Conservation (phyloP, 2,888 invertebrate genomes). For the Labia minor region DNA sequence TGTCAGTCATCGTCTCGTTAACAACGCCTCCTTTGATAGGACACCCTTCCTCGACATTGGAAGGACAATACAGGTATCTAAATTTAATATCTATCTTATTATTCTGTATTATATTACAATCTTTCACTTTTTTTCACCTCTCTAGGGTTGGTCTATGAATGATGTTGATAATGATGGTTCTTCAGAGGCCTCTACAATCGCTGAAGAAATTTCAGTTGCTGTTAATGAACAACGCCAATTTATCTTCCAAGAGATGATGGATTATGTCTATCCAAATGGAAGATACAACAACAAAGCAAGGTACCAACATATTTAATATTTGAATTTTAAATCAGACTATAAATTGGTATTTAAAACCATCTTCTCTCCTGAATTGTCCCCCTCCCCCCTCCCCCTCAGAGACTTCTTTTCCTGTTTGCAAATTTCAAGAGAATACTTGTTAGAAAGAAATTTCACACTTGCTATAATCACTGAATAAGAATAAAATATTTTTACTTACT, state of each 20-base stretch:
- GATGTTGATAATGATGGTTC: slow-evolving; percentile 24
- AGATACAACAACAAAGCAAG: slow-evolving; percentile 41
- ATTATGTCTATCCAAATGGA: slow-evolving; percentile 49
- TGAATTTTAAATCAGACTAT: no score
- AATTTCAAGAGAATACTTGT: no score
- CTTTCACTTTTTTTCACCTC: neutral
- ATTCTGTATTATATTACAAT: neutral
- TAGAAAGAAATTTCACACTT: no score
- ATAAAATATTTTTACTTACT: no score
- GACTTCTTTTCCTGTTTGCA: no score
- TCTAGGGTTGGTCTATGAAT: slow-evolving; percentile 29
- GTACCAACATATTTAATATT: slow-evolving; percentile 36
- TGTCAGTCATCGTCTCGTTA: slow-evolving; percentile 29
- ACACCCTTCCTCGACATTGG: slow-evolving; percentile 28
- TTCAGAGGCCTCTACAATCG: slow-evolving; percentile 26
- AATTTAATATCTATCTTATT: neutral
- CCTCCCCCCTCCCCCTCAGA: no score
- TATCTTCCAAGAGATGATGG: slow-evolving; percentile 47
- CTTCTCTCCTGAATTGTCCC: no score
- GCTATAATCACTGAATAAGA: no score
- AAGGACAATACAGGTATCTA: slow-evolving; percentile 29
- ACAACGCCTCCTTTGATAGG: slow-evolving; percentile 26
- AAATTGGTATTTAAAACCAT: no score
- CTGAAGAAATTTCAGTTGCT: slow-evolving; percentile 42
- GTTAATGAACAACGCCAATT: slow-evolving; percentile 44